Base-by-base conservation (phyloP, 2,888 invertebrate species). In the Morpho achilles region DNA sequence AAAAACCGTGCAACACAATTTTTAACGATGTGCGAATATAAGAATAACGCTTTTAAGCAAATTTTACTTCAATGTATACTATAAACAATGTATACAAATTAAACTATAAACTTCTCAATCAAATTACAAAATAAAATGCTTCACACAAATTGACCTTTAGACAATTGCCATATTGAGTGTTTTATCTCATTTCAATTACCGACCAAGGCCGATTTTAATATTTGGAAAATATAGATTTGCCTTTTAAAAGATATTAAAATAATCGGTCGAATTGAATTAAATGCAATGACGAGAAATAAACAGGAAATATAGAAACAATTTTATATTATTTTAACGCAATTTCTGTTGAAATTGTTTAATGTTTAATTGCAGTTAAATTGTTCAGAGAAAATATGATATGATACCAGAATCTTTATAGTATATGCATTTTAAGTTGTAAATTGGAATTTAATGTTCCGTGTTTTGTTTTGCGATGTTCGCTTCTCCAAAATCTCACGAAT, bases 131-230 rank as follows among this genome's bases (percentile, higher is more conserved):
- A 53, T 53, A 55, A 57, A 60, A 59, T 55, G 74, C 75, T 70
- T 74, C 72, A 67, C 60, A 64, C 50, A 47, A n/a, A 54, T 67
- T 68, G 71, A 71, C 72, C 73, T 73, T 73, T 71, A 64, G 56
- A 73, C 72, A 74, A 76, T 77, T 75, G 72, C 71, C 67, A 48
- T 64, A 62, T 63, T 64, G 59, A 60, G 62, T 55, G 52, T 50
- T 61, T 63, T 61, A 63, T 68, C 60, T 60, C 40, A 58, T 50
- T 69, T 69, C 70, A 68, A 76, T 75, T 72, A 74, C 67, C 58
- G 56, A 53, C 66, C 75, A 82, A 83, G 82, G 84, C 75, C 67
- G 72, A 66, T 69, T 65, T 64, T 64, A 67, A 71, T 69, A 70
- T 76, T 79, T 78, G 71, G 72, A 73, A 75, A 77, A 75, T 66